Conservation (phyloP, 2,113 vertebrate species). For the Sapayoa aenigma region DNA sequence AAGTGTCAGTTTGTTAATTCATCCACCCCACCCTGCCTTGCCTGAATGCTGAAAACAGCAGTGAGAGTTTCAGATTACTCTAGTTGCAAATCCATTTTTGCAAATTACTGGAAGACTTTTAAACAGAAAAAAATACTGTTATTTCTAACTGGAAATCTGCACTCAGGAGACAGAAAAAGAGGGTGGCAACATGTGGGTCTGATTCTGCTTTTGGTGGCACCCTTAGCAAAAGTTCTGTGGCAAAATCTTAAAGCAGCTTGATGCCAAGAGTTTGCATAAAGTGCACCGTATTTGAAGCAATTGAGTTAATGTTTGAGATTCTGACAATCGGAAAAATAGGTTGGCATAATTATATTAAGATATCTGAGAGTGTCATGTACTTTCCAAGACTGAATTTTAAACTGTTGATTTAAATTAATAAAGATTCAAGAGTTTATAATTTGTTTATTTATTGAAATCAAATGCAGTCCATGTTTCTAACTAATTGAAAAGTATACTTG, state of each 20-base stretch:
- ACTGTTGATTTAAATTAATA: constrained; percentile 61
- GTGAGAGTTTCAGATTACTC: not conserved
- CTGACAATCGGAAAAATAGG: constrained; percentile 26
- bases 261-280: not conserved
- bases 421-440: constrained; percentile 58
- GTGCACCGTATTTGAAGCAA: not conserved
- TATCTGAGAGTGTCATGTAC: constrained; percentile 45
- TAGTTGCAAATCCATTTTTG: not conserved
- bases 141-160: not conserved
- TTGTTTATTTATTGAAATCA: constrained; percentile 66
- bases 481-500: constrained; percentile 65
- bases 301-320: constrained; percentile 29
- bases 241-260: not conserved
- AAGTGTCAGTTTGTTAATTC: not conserved
- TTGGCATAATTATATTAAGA: constrained; percentile 61
- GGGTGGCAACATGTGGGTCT: not conserved
- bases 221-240: not conserved
- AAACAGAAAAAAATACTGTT: not conserved
- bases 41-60: not conserved
- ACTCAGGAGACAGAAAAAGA: not conserved
- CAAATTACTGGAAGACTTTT: not conserved
- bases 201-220: not conserved
- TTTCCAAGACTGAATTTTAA: constrained; percentile 62
- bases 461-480: constrained; percentile 64
- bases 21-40: not conserved